Base-by-base conservation (phyloP, 2,888 invertebrate genomes). In the Achlya flavicornis region DNA sequence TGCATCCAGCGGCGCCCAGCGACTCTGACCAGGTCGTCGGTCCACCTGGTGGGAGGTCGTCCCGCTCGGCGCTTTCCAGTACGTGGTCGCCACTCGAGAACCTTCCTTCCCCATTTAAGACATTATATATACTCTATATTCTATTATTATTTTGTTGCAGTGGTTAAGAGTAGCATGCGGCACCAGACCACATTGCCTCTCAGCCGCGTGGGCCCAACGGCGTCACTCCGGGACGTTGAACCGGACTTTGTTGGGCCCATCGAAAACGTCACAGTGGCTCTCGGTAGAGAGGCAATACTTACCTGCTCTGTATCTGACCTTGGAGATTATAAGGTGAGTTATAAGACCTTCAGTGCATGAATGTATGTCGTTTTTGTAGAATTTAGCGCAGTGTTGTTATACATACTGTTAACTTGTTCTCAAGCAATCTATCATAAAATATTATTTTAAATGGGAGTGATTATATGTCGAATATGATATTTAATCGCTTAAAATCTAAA, bases 251-350 rank as follows among this genome's bases (percentile, higher is more conserved):
- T 94, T 61, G 95, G 95, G 58, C 95, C 96, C 38, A 96, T 97
- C 67, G 94, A 95, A 71, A 97, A 97, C 85, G 95, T 96, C 71
- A 97, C 97, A 0, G 96, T 96, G 10, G 95, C 96, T 7, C 94
- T 96, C 35, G 97, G 97, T 46, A 94, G 96, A 64, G 97, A 97
- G 79, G 97, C 97, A 0, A 92, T 96, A 6, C 94, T 97, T 8
- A 96, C 96, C 64, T 97, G 97, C 80, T 95, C 96, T 41, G 96
- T 97, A 4, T 95, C 95, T 48, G 95, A 96, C 75, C 92, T 97
- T 65, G 96, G 96, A 58, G 95, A 95, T 79, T 96, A 96, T 87
- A 97, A 96, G 95, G 97, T 97, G 92, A 87, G 66, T 58, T 10
- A 19, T 58, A 57, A 11, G 26, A 53, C n/a, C 41, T 38, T 58